Evolutionary conservation across 2,888 invertebrate species (phyloP).

Genomic region (Herminia tarsipennalis): DNA sequence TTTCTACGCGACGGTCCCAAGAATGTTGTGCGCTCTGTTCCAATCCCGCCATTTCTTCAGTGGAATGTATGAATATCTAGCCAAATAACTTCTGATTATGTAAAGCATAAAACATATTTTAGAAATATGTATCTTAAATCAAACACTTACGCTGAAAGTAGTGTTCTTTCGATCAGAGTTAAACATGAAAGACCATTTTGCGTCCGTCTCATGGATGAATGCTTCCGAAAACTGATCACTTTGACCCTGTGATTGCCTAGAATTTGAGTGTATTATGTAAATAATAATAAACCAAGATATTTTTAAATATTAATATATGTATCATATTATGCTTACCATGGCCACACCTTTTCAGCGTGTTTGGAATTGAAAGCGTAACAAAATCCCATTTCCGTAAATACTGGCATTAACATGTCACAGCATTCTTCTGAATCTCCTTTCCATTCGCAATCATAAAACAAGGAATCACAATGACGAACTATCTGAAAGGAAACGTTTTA

Average conservation of each 20-base stretch:
- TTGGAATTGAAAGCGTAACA: conserved; percentile 90
- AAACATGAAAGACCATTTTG: conserved; percentile 87
- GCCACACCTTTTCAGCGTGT: conserved; percentile 84
- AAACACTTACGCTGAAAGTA: conserved; percentile 74
- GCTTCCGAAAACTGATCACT: conserved; percentile 76
- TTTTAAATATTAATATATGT: not conserved
- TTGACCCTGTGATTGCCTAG: conserved; percentile 71
- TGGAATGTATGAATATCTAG: conserved; percentile 87
- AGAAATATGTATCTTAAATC: too few species aligned
- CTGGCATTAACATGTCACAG: conserved; percentile 87
- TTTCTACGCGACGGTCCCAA: conserved; percentile 87
- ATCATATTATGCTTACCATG: conserved; percentile 66
- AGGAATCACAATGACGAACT: conserved; percentile 86
- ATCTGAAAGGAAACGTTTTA: conserved; percentile 66
- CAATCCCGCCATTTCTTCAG: conserved; percentile 89
- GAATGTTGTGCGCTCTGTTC: conserved; percentile 89
- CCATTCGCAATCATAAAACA: conserved; percentile 88
- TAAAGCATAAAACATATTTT: not conserved
- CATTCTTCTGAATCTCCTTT: conserved; percentile 88
- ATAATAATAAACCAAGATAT: not conserved
- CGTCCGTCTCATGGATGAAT: conserved; percentile 88
- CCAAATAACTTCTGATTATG: not conserved
- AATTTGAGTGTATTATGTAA: conserved; percentile 19
- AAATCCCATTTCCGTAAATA: conserved; percentile 91
- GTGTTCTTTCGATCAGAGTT: conserved; percentile 78